Evolutionary conservation across 2,113 vertebrate species (phyloP), one percentile per base, ranked within the genome.

Genomic region (Rostratula benghalensis): DNA sequence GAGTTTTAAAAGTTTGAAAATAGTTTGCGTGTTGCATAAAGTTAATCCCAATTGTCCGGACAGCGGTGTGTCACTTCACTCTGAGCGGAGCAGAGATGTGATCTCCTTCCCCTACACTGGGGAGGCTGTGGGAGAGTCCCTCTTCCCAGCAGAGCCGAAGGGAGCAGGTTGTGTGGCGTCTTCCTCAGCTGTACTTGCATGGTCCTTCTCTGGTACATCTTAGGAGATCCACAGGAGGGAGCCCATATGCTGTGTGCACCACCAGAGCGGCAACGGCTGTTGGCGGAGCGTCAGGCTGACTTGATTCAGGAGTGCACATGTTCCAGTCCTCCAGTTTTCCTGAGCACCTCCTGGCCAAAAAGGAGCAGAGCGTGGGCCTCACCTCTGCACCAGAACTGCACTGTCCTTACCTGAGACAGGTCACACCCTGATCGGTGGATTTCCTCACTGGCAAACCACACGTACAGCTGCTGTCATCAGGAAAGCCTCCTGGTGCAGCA

Each of bases 181-280:
- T 63, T 68, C 53, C 33, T 46, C 51, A 37, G 33, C 63, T 57
- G 46, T 37, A 68, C 54, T 51, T 41, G 41, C 28, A 0, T n/a
- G 53, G 64, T 81, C 57, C 48, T 60, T 45, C 64, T 41, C 51
- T 59, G 83, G 61, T 83, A 82, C 60, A 1, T 53, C 15, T 51
- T 27, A 57, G 63, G 61, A 91, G 93, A 59, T 73, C 85, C 95
- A 67, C 93, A 83, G 41, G 95, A 95, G 93, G 93, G 93, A 95
- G 93, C 93, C 85, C 84, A 46, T 68, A 71, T 81, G 77, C 88
- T 87, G 73, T 3, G 68, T 39, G 88, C 73, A 27, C 68, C 61
- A 33, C 43, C 4, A 2, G 3, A 19, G 23, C 7, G 3, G 31
- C 43, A 18, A 21, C 25, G 82, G 41, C 68, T 61, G 19, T 7